Percentiles rank a stretch among this genome's conserved stretches.
phyloP scores from a whole-genome alignment of 2,113 vertebrate species.

The Noctilio leporinus region DNA sequence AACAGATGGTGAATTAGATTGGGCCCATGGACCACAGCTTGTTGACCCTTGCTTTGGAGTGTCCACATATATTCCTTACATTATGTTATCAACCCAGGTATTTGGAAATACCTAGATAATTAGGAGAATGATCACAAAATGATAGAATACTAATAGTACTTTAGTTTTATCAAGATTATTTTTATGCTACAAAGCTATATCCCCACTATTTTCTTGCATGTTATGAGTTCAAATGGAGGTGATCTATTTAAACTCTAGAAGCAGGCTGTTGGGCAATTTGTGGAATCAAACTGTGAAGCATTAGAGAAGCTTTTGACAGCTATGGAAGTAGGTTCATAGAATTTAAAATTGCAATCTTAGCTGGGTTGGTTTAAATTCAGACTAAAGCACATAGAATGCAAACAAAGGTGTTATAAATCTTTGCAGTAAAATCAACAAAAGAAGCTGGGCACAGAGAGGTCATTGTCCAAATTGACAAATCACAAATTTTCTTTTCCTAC shows the following conservation, averaged over 20 bases:
- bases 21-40: not conserved
- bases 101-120: not conserved
- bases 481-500: not conserved
- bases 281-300: constrained; percentile 24
- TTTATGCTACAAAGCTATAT: not conserved
- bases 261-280: constrained; percentile 8
- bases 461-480: not conserved
- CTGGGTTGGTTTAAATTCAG: constrained; percentile 4
- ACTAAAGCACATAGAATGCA: not conserved
- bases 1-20: not conserved
- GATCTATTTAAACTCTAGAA: constrained; percentile 12
- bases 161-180: not conserved
- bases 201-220: not conserved
- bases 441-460: not conserved
- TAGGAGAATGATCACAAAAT: not conserved
- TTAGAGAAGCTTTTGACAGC: constrained; percentile 38
- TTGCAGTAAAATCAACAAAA: not conserved
- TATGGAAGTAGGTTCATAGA: not conserved
- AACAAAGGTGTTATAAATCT: not conserved
- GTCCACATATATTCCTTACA: not conserved
- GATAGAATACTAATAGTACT: not conserved
- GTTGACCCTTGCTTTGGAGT: not conserved
- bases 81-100: not conserved
- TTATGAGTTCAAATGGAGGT: constrained; percentile 21
- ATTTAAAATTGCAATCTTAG: not conserved